These are phyloP conservation scores for Drosophila grimshawi DNA, from an alignment of 1,140 invertebrate species.

Conservation along the genomic window DNA sequence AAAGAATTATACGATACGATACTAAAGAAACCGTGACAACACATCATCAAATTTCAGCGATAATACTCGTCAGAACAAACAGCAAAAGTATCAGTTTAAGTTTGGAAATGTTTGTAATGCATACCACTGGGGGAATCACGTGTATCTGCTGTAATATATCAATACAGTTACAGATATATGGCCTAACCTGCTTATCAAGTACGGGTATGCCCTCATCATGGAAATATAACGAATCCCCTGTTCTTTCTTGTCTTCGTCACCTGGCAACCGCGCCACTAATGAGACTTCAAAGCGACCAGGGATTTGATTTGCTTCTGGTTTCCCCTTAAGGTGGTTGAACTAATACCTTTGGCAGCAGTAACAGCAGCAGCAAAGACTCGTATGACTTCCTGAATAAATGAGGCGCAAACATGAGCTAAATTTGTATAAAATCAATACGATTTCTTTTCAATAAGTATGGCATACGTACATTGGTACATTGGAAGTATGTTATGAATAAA, in stretches of 20 bases:
- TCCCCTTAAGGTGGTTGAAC: conserved; percentile 36
- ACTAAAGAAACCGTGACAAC: neutral
- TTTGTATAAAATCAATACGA: conserved; percentile 61
- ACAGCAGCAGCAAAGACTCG: neutral
- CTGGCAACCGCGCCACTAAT: conserved; percentile 76
- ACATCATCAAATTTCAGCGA: neutral
- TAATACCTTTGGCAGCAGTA: conserved; percentile 42
- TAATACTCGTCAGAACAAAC: conserved; percentile 40
- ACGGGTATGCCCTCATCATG: conserved; percentile 34
- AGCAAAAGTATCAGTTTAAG: conserved; percentile 50
- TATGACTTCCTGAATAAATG: conserved; percentile 64
- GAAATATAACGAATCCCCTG: conserved; percentile 11
- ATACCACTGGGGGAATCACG: conserved; percentile 42
- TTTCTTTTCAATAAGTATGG: conserved; percentile 7
- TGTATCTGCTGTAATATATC: conserved; percentile 43
- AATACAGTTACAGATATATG: conserved; percentile 37
- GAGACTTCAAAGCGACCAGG: conserved; percentile 71
- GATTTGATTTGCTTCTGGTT: conserved; percentile 74
- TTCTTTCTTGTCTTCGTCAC: conserved; percentile 49
- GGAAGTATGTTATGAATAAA: neutral
- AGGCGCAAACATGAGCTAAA: conserved; percentile 59
- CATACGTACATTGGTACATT: conserved; percentile 21
- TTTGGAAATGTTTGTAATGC: conserved; percentile 28
- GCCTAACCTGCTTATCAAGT: conserved; percentile 6
- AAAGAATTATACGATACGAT: conserved; percentile 45